Evolutionary conservation across 2,113 vertebrate genomes (phyloP).

Genomic region (Galbula dea): DNA sequence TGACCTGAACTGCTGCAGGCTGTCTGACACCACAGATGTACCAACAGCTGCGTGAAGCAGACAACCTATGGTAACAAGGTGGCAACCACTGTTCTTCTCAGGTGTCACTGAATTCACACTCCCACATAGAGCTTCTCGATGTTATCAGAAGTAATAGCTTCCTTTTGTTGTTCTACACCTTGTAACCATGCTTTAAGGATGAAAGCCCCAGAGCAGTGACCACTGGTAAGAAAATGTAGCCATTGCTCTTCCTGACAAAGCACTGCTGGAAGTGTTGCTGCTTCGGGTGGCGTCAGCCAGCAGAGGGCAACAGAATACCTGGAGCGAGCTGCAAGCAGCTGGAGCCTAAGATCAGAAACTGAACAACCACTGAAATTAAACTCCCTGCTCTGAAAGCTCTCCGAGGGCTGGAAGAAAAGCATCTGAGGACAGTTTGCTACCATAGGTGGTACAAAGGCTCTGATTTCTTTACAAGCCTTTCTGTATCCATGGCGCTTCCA

Average conservation of each 20-base stretch:
- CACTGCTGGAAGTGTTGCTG: neutral
- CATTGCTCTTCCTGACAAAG: neutral
- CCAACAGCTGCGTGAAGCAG: neutral
- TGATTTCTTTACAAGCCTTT: neutral
- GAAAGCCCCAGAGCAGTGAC: neutral
- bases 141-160: neutral
- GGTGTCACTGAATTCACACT: neutral
- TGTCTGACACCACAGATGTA: neutral
- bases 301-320: constrained; percentile 20
- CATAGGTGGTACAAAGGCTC: neutral
- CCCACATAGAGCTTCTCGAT: neutral
- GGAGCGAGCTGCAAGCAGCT: neutral
- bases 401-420: neutral
- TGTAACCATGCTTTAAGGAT: neutral
- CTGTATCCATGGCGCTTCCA: neutral
- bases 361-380: neutral
- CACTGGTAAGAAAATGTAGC: neutral
- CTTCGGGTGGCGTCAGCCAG: neutral
- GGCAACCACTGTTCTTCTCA: neutral
- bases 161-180: neutral
- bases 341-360: neutral
- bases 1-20: neutral
- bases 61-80: neutral
- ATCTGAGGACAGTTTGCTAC: neutral
- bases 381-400: neutral